A percentile compares a stretch with the other conserved stretches of the same genome.
Conservation (phyloP, 2,113 vertebrate species). For the Cryptomyrus ogoouensis region DNA sequence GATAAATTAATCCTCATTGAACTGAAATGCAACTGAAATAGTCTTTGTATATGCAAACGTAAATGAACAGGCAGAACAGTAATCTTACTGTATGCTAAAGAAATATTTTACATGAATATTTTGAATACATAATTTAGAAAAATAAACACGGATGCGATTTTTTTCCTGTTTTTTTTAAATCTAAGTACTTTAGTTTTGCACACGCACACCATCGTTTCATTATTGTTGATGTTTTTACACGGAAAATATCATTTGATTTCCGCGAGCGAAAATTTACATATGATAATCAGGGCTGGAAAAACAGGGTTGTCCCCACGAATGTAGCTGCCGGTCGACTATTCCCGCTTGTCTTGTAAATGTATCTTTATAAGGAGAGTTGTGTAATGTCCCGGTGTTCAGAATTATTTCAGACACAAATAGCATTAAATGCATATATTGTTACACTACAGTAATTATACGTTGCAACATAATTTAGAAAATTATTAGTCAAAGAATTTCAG, state of each 20-base stretch:
- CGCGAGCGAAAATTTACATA: constrained; percentile 73
- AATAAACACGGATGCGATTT: constrained; percentile 46
- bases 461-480: constrained; percentile 50
- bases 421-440: not conserved
- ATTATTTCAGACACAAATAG: constrained; percentile 52
- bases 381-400: constrained; percentile 64
- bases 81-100: constrained; percentile 60
- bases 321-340: constrained; percentile 73
- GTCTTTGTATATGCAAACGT: constrained; percentile 76
- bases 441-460: not conserved
- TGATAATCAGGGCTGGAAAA: constrained; percentile 87
- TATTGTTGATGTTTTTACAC: constrained; percentile 88
- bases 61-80: constrained; percentile 52
- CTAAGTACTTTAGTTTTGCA: constrained; percentile 50
- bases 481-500: not conserved
- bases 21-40: constrained; percentile 60
- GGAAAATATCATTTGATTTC: constrained; percentile 63
- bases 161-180: not conserved
- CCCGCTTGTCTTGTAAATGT: constrained; percentile 75
- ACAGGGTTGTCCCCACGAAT: constrained; percentile 93
- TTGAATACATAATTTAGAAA: constrained; percentile 61
- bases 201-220: constrained; percentile 78
- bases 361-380: constrained; percentile 66
- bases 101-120: constrained; percentile 71
- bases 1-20: constrained; percentile 54